phyloP scores from a whole-genome alignment of 2,797 vertebrate genomes.

The Enoplosus armatus region DNA sequence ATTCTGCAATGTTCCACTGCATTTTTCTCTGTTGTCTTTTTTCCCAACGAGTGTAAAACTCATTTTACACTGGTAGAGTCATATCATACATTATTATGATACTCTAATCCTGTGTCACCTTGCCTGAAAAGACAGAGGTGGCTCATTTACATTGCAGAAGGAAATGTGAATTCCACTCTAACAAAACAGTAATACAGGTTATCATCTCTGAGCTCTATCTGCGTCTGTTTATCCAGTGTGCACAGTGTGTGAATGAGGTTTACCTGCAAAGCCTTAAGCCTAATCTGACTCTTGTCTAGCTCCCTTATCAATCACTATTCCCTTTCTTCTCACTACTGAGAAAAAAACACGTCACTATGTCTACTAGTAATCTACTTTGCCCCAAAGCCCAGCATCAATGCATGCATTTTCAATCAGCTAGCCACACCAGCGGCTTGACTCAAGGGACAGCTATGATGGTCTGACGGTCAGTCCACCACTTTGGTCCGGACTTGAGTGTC shows the following conservation, averaged over 20 bases:
- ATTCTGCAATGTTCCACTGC: conserved; percentile 14
- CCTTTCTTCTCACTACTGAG: conserved; percentile 19
- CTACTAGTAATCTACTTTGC: conserved; percentile 39
- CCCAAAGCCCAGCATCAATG: conserved; percentile 40
- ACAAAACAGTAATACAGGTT: conserved; percentile 30
- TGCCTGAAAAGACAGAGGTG: conserved; percentile 44
- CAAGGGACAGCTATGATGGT: background rate
- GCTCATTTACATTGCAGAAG: conserved; percentile 45
- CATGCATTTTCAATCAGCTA: conserved; percentile 50
- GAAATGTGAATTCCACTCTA: conserved; percentile 26
- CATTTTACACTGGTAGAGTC: conserved; percentile 21
- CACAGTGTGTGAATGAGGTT: conserved; percentile 31
- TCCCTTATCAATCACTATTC: conserved; percentile 23
- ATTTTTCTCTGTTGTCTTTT: conserved; percentile 24
- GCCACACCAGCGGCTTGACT: background rate
- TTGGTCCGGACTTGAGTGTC: background rate
- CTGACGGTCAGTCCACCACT: background rate
- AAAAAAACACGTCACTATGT: conserved; percentile 22
- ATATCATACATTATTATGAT: conserved; percentile 33
- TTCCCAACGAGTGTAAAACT: conserved; percentile 3
- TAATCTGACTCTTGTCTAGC: conserved; percentile 17
- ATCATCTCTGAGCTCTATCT: conserved; percentile 33
- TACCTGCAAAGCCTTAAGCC: conserved; percentile 25
- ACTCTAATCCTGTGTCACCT: conserved; percentile 46
- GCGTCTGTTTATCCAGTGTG: conserved; percentile 32